Base-by-base conservation (phyloP, 2,113 vertebrate genomes). In the Ctenomys sociabilis region DNA sequence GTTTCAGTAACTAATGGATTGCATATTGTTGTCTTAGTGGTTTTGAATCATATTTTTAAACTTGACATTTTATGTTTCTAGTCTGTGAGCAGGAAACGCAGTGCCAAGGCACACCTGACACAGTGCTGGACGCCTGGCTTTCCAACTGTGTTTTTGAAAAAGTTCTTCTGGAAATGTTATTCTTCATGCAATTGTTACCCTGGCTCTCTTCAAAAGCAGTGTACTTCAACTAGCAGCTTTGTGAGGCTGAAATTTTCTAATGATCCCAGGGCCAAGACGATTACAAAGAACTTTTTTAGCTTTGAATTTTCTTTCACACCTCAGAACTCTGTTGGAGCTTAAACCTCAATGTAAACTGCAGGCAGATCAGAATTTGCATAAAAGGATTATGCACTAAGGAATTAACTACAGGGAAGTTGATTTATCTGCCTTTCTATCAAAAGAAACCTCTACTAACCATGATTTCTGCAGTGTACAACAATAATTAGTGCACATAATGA, bases 401-500 rank as follows among this genome's bases (percentile, higher is more conserved):
- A 94, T 81, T 91, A 94, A 95, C 87, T 70, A 87, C 37, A 93
- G 90, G 57, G 84, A 89, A 85, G 37, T 90, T 86, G 89, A 96
- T 91, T 96, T 96, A 94, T 97, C 91, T 91, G 8, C 35, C 9
- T 28, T 93, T 93, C 59, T 95, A 96, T 89, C 75, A 81, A 94
- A 96, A 94, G 57, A 94, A 93, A 72, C 12, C 59, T 95, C 78
- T 82, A 59, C 35, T 75, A 95, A 94, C 78, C 54, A 80, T 64
- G 59, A 40, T 84, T 90, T 96, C 91, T 93, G 30, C 70, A 73
- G 61, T 77, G 54, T 66, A 77, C 24, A 91, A 91, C 54, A 94
- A 96, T 96, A 97, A 97, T 96, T 96, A 93, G 40, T 89, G 68
- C 84, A 19, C 22, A 32, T 91, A 93, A 87, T 96, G 54, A 91